phyloP scores from a whole-genome alignment of 1,140 invertebrate species.

The Lethrus apterus region DNA sequence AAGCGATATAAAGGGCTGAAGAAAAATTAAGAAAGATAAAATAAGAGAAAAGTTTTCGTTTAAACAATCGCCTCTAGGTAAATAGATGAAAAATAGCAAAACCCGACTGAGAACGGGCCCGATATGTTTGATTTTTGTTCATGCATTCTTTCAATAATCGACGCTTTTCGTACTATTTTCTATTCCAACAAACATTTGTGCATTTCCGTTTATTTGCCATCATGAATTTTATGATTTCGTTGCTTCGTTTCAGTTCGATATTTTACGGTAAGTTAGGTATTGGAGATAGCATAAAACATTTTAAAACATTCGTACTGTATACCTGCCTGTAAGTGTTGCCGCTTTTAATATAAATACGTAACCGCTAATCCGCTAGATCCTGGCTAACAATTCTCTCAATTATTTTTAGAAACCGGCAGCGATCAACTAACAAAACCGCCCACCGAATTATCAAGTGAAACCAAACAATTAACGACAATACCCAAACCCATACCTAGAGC shows the following conservation, averaged over 20 bases:
- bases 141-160: no score
- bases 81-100: slow-evolving; percentile 18
- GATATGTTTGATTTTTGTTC: slow-evolving; percentile 35
- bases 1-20: no score
- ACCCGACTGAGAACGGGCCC: slow-evolving; percentile 27
- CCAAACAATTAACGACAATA: slow-evolving; percentile 13
- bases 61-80: slow-evolving; percentile 28
- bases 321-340: slow-evolving; percentile 24
- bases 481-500: slow-evolving; percentile 39
- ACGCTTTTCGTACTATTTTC: no score
- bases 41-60: slow-evolving; percentile 18
- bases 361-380: slow-evolving; percentile 32
- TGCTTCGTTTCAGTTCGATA: slow-evolving; percentile 8
- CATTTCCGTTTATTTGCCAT: slow-evolving; percentile 8
- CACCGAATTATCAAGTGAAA: slow-evolving; percentile 6
- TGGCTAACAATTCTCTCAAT: slow-evolving; percentile 37
- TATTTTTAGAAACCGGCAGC: slow-evolving; percentile 42
- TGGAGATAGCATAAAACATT: slow-evolving; percentile 17
- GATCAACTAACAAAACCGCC: slow-evolving; percentile 30
- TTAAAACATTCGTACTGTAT: slow-evolving; percentile 7
- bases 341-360: no score
- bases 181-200: slow-evolving; percentile 11
- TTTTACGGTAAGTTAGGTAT: slow-evolving; percentile 26
- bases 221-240: slow-evolving; percentile 6
- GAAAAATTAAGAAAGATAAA: slow-evolving; percentile 11